phyloP scores from a whole-genome alignment of 2,888 invertebrate species.

The Brachypalpus laphriformis region DNA sequence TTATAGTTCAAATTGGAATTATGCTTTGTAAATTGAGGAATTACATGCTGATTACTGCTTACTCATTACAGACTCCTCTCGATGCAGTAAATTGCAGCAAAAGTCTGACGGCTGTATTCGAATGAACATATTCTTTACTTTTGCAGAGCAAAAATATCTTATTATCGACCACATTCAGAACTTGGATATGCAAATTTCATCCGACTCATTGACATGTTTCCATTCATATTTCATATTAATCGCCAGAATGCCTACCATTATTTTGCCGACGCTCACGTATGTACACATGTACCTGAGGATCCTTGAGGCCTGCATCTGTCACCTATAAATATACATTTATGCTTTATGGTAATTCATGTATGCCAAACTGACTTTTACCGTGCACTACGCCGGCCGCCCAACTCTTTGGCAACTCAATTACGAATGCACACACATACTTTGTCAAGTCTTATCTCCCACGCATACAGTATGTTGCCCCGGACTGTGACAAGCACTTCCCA shows the following conservation, averaged over 20 bases:
- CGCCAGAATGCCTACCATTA: not conserved
- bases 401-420: not conserved
- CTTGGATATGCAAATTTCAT: not conserved
- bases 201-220: not conserved
- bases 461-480: not conserved
- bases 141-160: too few species aligned
- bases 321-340: slow-evolving; percentile 30
- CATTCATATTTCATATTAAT: not conserved
- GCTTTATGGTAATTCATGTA: slow-evolving; percentile 5
- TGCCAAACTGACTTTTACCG: slow-evolving; percentile 15
- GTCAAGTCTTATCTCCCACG: not conserved
- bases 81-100: too few species aligned
- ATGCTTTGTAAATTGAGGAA: too few species aligned
- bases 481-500: not conserved
- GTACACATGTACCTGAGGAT: not conserved
- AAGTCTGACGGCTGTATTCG: too few species aligned
- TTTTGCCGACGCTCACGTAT: not conserved
- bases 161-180: too few species aligned
- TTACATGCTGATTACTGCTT: too few species aligned
- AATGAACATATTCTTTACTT: too few species aligned
- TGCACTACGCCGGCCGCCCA: too few species aligned
- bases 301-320: not conserved
- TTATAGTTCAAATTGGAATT: too few species aligned
- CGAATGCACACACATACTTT: not conserved
- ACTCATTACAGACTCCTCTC: too few species aligned